Base-by-base conservation (phyloP, 2,888 invertebrate species). In the Tribolium freemani region DNA sequence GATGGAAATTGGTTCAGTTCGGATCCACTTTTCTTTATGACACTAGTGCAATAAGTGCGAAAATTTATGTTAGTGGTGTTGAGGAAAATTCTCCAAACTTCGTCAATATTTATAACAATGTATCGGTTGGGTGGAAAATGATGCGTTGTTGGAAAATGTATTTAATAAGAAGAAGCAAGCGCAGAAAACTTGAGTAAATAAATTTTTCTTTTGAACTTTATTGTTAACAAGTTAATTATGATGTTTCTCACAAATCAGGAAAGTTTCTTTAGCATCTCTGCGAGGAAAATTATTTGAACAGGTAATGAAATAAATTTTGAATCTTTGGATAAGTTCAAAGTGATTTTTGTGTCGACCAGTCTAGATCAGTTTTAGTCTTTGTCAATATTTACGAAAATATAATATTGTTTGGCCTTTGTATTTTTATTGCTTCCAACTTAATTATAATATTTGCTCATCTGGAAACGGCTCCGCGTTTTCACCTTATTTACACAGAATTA, bases 401-500 rank as follows among this genome's bases (percentile, higher is more conserved):
- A 2, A 16, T 26, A 26, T 26, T 26, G 26, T 26, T 26, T 26
- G 26, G 26, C 5, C 26, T 26, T 26, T 26, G 26, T 26, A 26
- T 26, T 11, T 48, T 48, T 16, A 48, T 48, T 48, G 11, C 8
- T 5, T 26, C 5, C 38, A 38, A 38, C 9, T 38, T 38, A 38
- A 38, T 38, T 38, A 38, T n/a, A 13, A 30, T 57, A 38, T 44
- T 38, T 57, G 44, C 8, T 44, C 44, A 38, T 6, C 5, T 3
- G 57, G 20, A 45, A 57, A 45, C 20, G 13, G 3, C 10, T 9
- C 44, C 2, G 11, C 16, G 51, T n/a, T 13, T 9, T 2, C 9
- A 44, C 31, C 51, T 54, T 71, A 71, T 71, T 71, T 71, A 31
- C 71, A 66, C 58, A 58, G 46, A 71, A 71, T 71, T 67, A 71